Percentiles rank a stretch among this genome's conserved stretches.
Evolutionary conservation across 2,797 vertebrate genomes (phyloP).

Genomic region (Schizopygopsis malacanthus): DNA sequence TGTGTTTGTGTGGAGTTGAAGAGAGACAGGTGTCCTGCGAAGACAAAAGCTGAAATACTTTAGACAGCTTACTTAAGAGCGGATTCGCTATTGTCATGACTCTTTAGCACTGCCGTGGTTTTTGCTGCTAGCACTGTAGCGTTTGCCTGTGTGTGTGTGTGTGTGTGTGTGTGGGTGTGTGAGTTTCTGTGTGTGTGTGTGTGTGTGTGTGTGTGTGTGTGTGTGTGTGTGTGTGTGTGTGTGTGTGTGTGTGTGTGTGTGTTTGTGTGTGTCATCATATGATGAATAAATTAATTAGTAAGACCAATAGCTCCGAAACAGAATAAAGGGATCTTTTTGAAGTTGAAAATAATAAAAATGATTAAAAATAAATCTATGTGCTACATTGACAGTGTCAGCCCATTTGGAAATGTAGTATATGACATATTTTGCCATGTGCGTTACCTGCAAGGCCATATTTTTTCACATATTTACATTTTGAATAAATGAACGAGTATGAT

Average conservation of each 20-base stretch:
- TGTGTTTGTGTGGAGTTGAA: not conserved
- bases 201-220: not conserved
- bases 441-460: too few species aligned
- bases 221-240: too few species aligned
- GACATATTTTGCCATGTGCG: too few species aligned
- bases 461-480: not conserved
- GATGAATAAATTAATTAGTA: not conserved
- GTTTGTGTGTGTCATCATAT: not conserved
- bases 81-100: constrained; percentile 29
- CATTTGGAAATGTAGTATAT: too few species aligned
- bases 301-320: not conserved
- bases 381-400: too few species aligned
- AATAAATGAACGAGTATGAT: too few species aligned
- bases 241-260: too few species aligned
- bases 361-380: too few species aligned
- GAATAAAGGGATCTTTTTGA: not conserved
- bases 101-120: not conserved
- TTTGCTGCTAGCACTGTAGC: constrained; percentile 56
- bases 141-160: constrained; percentile 38
- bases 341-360: not conserved
- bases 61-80: not conserved
- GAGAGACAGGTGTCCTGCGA: constrained; percentile 52
- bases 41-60: constrained; percentile 49
- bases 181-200: constrained; percentile 5
- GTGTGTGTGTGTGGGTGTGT: constrained; percentile 32